phyloP scores from a whole-genome alignment of 2,113 vertebrate species.

The Tychaedon coryphoeus region DNA sequence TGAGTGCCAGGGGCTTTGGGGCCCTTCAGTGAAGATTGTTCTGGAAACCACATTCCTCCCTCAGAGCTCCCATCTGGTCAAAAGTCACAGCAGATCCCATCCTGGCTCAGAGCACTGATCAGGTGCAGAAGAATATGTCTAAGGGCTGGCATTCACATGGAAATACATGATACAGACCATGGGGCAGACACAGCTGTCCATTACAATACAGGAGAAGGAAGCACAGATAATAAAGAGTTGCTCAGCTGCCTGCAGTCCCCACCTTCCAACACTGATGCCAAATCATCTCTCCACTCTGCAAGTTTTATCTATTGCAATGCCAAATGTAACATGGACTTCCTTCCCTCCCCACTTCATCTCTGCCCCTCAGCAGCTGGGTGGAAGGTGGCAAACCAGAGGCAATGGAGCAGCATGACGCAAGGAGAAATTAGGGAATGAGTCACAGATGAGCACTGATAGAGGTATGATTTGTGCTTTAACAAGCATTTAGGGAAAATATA shows the following conservation, averaged over 20 bases:
- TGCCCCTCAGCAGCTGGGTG: not conserved
- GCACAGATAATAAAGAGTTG: not conserved
- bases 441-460: constrained; percentile 4
- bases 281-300: not conserved
- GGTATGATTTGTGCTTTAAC: constrained; percentile 16
- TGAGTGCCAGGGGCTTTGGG: not conserved
- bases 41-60: not conserved
- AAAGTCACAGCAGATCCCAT: not conserved
- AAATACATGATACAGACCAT: not conserved
- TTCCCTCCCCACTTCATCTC: not conserved
- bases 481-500: not conserved
- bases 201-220: not conserved
- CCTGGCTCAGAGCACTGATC: not conserved
- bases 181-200: not conserved
- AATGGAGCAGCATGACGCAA: not conserved
- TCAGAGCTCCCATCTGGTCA: not conserved
- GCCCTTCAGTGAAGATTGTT: not conserved
- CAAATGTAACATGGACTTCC: not conserved
- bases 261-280: not conserved
- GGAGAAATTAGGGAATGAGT: not conserved
- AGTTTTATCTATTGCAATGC: not conserved
- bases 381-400: constrained; percentile 59
- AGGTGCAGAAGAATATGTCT: not conserved
- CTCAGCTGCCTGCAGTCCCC: constrained; percentile 18
- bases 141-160: not conserved